phyloP scores from a whole-genome alignment of 2,113 vertebrate genomes.

The Castor canadensis region DNA sequence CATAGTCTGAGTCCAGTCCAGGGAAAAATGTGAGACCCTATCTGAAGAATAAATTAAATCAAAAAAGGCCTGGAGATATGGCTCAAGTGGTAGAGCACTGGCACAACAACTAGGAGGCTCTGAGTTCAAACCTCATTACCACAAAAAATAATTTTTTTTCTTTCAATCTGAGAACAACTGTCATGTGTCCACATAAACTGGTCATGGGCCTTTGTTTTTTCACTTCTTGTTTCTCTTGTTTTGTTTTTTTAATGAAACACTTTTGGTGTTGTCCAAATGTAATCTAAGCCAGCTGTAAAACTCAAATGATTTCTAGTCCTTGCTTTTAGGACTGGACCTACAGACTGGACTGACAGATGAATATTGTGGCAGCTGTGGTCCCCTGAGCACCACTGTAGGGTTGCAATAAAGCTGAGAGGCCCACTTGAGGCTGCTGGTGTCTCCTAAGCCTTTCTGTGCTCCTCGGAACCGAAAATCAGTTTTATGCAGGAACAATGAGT shows the following conservation, averaged over 20 bases:
- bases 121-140: no score
- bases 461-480: slow-evolving; percentile 17
- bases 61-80: no score
- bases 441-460: background rate
- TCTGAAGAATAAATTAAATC: no score
- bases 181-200: background rate
- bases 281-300: background rate
- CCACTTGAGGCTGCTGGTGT: background rate
- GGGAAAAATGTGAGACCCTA: no score
- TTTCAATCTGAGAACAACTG: background rate
- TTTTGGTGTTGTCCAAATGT: background rate
- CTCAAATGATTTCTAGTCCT: background rate
- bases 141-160: no score
- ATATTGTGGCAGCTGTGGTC: background rate
- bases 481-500: background rate
- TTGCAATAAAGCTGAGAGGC: background rate
- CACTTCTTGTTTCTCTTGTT: background rate
- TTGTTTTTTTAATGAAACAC: background rate
- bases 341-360: background rate
- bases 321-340: background rate
- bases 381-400: background rate
- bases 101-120: no score
- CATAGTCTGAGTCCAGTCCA: no score
- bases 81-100: no score
- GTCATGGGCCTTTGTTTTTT: background rate